Evolutionary conservation across 1,140 invertebrate species (phyloP).

Genomic region (Anastrepha ludens): DNA sequence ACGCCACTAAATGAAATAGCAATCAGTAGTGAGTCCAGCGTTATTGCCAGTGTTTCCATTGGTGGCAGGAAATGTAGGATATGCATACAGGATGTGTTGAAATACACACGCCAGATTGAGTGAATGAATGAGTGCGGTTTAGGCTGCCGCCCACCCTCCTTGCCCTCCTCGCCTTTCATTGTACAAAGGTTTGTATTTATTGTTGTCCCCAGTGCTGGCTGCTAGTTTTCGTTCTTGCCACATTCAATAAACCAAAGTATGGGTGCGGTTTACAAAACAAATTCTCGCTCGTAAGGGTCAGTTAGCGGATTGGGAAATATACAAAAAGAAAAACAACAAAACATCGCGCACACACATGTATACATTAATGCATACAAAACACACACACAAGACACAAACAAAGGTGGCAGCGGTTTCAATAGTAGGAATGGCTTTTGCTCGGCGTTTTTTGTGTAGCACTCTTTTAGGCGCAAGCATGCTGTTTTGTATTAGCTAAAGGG

Average conservation of each 20-base stretch:
- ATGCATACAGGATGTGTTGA: conserved; percentile 46
- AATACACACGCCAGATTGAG: conserved; percentile 49
- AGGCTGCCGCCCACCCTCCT: not conserved
- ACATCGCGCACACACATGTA: not conserved
- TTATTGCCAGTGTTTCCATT: not conserved
- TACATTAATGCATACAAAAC: not conserved
- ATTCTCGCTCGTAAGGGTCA: conserved; percentile 41
- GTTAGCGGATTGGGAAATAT: not conserved
- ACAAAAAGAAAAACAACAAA: not conserved
- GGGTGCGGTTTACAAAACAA: conserved; percentile 51
- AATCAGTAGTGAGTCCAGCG: not conserved
- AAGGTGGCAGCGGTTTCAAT: not conserved
- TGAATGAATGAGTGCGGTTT: conserved; percentile 47
- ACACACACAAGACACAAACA: not conserved
- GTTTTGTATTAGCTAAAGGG: conserved; percentile 46
- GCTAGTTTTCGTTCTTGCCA: not conserved
- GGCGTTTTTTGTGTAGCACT: conserved; percentile 9
- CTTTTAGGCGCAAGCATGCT: conserved; percentile 48
- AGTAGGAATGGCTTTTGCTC: conserved; percentile 5
- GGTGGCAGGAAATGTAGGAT: conserved; percentile 48
- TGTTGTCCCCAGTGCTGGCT: not conserved
- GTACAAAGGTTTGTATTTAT: not conserved
- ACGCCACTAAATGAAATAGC: conserved; percentile 15
- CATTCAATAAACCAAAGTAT: conserved; percentile 45
- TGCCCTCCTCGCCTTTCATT: not conserved